Conservation (phyloP, 1,140 invertebrate genomes). For the Dufourea novaeangliae region DNA sequence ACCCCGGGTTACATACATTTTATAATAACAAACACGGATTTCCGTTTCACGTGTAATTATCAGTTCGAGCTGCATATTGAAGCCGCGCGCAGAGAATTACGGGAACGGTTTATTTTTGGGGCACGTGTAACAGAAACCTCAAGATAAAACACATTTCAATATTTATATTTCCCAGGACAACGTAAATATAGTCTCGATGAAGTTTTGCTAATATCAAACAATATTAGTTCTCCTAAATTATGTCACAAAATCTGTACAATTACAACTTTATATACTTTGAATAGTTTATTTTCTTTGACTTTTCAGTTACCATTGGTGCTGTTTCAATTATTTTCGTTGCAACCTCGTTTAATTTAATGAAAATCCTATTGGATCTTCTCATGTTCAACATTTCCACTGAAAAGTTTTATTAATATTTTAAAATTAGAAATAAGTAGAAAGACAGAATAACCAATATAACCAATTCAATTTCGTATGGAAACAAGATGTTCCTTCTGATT, state of each 20-base stretch:
- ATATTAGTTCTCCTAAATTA: constrained; percentile 14
- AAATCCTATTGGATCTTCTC: constrained; percentile 26
- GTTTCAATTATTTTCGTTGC: background rate
- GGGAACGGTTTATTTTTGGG: background rate
- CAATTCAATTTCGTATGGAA: background rate
- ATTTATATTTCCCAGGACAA: background rate
- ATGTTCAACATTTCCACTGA: background rate
- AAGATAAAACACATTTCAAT: constrained; percentile 13
- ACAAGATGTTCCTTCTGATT: too few relatives aligned
- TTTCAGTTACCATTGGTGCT: background rate
- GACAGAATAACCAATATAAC: background rate
- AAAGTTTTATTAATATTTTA: background rate
- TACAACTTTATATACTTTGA: too few relatives aligned
- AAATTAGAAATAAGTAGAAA: constrained; percentile 5
- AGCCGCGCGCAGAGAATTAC: background rate
- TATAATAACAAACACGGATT: constrained; percentile 41
- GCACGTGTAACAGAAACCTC: background rate
- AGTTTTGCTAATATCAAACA: constrained; percentile 34
- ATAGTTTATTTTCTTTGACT: too few relatives aligned
- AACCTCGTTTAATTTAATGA: constrained; percentile 12
- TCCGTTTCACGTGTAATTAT: constrained; percentile 34
- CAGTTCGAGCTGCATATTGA: constrained; percentile 18
- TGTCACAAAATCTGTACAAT: constrained; percentile 6
- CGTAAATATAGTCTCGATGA: constrained; percentile 18
- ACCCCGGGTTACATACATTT: constrained; percentile 41